Evolutionary conservation across 2,888 invertebrate genomes (phyloP), one percentile per base, ranked within the genome.

Genomic region (Sclerodermus sp.): DNA sequence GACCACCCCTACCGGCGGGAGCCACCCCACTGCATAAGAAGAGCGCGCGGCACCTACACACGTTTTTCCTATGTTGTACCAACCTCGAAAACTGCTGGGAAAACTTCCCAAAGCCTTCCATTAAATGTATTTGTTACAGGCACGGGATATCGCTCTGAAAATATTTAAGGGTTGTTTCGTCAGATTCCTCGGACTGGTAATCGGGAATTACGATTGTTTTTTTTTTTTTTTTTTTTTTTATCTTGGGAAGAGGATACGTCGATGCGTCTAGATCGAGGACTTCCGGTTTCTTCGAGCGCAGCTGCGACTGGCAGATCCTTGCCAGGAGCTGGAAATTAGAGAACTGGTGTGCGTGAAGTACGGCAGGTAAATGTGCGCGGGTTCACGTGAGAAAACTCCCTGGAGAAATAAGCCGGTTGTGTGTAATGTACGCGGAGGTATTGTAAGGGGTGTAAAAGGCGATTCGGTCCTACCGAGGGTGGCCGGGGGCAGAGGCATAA

Each of bases 331-430:
- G 23, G 23, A 23, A 8, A 23, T 23, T 5, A 8, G 34, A 34
- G 34, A 34, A 13, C 3, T 4, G 10, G 34, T 34, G 34, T 34
- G 34, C 13, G 34, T 34, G 12, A 13, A 4, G 34, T 3, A 17
- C 6, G 18, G 9, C 16, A 47, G 50, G 53, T 38, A 50, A 47
- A 57, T 64, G 53, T 51, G 64, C 58, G 61, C 55, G n/a, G n/a
- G 52, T 57, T 53, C 71, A 65, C 69, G 71, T 59, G 71, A 70
- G 70, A 70, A 71, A 72, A 70, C 68, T 74, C 73, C 73, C 73
- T 67, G 64, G 73, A 74, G 73, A 74, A 74, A 74, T 74, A 74
- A 74, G 70, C 71, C 61, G 63, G 64, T 66, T 71, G 74, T 70
- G 65, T 71, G 74, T 74, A 73, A 73, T 74, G 71, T 65, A 71